Percentiles rank a stretch among this genome's conserved stretches.
Conservation (phyloP, 1,140 invertebrate genomes). For the Catajapyx aquilonaris region DNA sequence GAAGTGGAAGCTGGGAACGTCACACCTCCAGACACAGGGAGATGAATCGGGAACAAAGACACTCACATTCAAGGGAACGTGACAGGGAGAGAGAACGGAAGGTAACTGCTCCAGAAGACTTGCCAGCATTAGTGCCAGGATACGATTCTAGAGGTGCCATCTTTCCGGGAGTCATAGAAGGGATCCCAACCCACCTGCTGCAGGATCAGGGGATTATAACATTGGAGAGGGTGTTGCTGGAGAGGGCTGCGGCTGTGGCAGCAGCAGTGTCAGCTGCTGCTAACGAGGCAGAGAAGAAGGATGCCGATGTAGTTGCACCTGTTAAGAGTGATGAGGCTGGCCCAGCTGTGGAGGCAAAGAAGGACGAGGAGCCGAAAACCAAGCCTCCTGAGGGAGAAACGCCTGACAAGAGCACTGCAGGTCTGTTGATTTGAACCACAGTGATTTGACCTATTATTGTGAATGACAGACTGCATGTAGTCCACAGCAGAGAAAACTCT, state of each 20-base stretch:
- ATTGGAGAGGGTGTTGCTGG: not conserved
- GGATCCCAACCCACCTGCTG: not conserved
- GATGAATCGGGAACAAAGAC: too few species aligned
- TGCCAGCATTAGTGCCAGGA: too few species aligned
- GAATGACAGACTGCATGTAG: too few species aligned
- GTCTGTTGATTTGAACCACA: too few species aligned
- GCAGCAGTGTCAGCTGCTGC: not conserved
- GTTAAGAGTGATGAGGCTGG: not conserved
- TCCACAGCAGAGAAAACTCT: too few species aligned
- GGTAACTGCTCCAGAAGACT: too few species aligned
- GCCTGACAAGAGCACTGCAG: not conserved
- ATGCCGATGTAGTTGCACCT: not conserved
- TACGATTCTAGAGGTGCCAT: conserved; percentile 6
- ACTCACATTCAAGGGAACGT: not conserved
- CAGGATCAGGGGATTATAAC: not conserved
- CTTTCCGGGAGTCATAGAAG: not conserved
- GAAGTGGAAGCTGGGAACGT: too few species aligned
- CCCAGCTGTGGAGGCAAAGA: not conserved
- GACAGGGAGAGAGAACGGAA: conserved; percentile 2
- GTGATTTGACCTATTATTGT: too few species aligned
- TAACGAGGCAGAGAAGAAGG: not conserved
- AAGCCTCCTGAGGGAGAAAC: not conserved
- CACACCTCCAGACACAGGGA: too few species aligned
- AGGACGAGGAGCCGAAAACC: conserved; percentile 26
- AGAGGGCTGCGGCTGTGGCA: not conserved